These are phyloP conservation scores for Acronicta aceris DNA, from an alignment of 2,888 invertebrate species.

Conservation along the genomic window DNA sequence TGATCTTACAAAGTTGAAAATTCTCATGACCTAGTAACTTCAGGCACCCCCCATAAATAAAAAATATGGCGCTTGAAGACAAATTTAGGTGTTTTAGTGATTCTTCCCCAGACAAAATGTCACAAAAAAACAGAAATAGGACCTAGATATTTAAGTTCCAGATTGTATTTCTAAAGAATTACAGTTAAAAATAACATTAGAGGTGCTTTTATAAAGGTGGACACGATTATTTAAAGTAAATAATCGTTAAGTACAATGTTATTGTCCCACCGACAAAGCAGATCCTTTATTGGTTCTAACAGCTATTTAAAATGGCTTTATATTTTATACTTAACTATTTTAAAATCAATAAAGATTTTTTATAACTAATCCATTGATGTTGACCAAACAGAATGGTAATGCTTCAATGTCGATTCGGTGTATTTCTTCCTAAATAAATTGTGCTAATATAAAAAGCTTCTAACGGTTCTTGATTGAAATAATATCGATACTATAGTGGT, in stretches of 20 bases:
- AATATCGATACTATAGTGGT: slow-evolving; percentile 46
- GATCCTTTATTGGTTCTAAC: not conserved
- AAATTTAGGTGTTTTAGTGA: not conserved
- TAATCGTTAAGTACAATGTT: slow-evolving; percentile 38
- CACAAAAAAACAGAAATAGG: not conserved
- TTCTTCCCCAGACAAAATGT: not conserved
- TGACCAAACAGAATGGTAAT: slow-evolving; percentile 6
- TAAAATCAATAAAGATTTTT: not conserved
- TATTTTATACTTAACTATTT: slow-evolving; percentile 15
- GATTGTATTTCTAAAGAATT: slow-evolving; percentile 35
- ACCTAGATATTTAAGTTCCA: slow-evolving; percentile 3
- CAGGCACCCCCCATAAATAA: too few relatives aligned
- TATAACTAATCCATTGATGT: slow-evolving; percentile 18
- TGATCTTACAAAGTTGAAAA: not conserved
- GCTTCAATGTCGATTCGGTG: slow-evolving; percentile 10
- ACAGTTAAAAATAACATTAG: slow-evolving; percentile 29
- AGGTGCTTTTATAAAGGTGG: slow-evolving; percentile 55
- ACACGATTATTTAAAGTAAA: slow-evolving; percentile 28
- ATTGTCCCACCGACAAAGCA: slow-evolving; percentile 33
- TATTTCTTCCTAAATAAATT: slow-evolving; percentile 33
- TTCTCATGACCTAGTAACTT: too few relatives aligned
- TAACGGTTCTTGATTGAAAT: slow-evolving; percentile 31
- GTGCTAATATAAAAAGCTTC: slow-evolving; percentile 16
- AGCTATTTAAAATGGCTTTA: slow-evolving; percentile 39
- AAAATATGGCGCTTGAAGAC: not conserved